Evolutionary conservation across 2,797 vertebrate genomes (phyloP).

Genomic region (Sardinella longiceps): DNA sequence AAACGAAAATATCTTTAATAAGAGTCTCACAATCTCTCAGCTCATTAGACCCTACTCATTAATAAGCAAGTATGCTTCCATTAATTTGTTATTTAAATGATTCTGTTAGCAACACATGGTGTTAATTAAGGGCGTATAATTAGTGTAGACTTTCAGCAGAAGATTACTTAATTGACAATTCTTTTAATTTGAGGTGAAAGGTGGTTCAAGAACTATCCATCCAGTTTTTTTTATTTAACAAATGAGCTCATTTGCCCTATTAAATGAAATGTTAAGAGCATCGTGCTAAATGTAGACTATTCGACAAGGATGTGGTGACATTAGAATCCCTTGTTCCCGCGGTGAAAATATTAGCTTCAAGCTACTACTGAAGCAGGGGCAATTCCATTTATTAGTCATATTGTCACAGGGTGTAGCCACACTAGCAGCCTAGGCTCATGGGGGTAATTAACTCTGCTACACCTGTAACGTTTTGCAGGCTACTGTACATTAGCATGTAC

Average conservation of each 20-base stretch:
- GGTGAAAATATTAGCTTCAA: background rate
- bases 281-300: background rate
- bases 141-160: slow-evolving; percentile 37
- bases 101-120: slow-evolving; percentile 34
- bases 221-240: background rate
- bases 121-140: slow-evolving; percentile 49
- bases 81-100: slow-evolving; percentile 37
- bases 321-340: background rate
- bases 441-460: no score
- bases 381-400: no score
- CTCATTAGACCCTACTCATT: slow-evolving; percentile 22
- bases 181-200: slow-evolving; percentile 42
- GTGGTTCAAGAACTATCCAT: slow-evolving; percentile 27
- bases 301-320: background rate
- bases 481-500: no score
- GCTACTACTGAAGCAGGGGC: background rate
- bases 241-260: slow-evolving; percentile 5
- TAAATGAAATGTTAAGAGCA: background rate
- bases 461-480: no score
- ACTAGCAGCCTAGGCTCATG: no score
- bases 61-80: slow-evolving; percentile 34
- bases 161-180: slow-evolving; percentile 38
- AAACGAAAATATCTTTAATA: slow-evolving; percentile 8
- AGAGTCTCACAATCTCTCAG: slow-evolving; percentile 1
- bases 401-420: no score